Evolutionary conservation across 2,797 vertebrate species (phyloP).

Genomic region (Naso thynnoides): DNA sequence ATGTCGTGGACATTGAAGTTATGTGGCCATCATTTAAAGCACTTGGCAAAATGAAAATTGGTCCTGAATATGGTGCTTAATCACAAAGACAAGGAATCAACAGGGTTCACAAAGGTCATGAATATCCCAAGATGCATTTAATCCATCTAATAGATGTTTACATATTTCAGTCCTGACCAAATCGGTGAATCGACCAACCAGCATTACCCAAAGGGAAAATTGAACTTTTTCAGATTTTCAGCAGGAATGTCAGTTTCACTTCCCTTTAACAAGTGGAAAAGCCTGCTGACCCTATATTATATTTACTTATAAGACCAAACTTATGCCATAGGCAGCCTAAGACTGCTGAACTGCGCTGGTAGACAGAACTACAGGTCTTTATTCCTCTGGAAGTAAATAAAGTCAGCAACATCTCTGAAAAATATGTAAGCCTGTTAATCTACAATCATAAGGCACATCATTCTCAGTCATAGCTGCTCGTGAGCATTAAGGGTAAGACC

Average conservation of each 20-base stretch:
- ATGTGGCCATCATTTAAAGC: not conserved
- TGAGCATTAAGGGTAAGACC: constrained; percentile 43
- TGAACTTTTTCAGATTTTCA: not conserved
- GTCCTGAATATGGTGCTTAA: not conserved
- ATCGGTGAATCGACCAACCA: not conserved
- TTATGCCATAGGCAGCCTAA: constrained; percentile 1
- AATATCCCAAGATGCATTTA: not conserved
- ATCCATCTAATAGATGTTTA: not conserved
- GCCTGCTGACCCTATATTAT: constrained; percentile 3
- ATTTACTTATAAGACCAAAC: constrained; percentile 36
- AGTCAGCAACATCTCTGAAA: constrained; percentile 29
- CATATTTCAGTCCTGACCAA: not conserved
- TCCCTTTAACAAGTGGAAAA: not conserved
- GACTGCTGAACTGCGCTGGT: constrained; percentile 28
- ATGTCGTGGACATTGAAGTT: not conserved
- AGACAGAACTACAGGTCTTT: constrained; percentile 21
- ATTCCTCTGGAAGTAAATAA: constrained; percentile 46
- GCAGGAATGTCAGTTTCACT: constrained; percentile 11
- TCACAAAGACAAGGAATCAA: not conserved
- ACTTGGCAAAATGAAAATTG: not conserved
- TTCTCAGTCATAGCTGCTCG: constrained; percentile 50
- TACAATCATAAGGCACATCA: constrained; percentile 52
- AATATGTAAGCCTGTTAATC: constrained; percentile 58
- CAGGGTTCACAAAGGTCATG: not conserved
- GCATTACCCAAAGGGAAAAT: not conserved